phyloP scores from a whole-genome alignment of 2,888 invertebrate species.

The Digitonthophagus gazella region DNA sequence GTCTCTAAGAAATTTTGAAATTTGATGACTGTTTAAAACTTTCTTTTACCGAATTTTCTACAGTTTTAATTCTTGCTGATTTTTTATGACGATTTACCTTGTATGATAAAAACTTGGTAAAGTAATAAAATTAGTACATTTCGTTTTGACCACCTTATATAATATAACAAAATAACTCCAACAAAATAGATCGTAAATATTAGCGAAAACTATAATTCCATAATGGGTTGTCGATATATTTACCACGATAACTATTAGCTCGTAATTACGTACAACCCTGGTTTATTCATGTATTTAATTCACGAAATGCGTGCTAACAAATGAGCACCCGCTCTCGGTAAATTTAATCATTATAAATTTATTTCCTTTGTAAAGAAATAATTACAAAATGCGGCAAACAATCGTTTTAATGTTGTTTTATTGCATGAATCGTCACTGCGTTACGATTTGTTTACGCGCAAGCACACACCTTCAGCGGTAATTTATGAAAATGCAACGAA shows the following conservation, averaged over 20 bases:
- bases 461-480: background rate
- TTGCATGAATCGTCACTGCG: background rate
- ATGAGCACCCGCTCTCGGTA: background rate
- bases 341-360: background rate
- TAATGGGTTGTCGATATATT: background rate
- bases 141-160: no score
- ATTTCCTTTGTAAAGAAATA: background rate
- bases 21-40: no score
- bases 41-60: no score
- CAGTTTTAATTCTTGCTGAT: no score
- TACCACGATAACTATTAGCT: background rate
- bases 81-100: no score
- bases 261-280: background rate
- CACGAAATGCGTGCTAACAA: background rate
- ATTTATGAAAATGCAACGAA: background rate
- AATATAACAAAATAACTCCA: background rate
- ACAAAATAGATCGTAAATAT: background rate
- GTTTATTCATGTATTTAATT: background rate
- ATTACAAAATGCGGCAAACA: background rate
- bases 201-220: background rate
- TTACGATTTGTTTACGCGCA: background rate
- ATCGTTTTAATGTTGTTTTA: background rate
- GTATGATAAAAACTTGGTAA: no score
- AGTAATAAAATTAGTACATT: no score
- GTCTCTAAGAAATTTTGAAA: no score